Evolutionary conservation across 2,888 invertebrate genomes (phyloP), one percentile per base, ranked within the genome.

Genomic region (Euphydryas editha): DNA sequence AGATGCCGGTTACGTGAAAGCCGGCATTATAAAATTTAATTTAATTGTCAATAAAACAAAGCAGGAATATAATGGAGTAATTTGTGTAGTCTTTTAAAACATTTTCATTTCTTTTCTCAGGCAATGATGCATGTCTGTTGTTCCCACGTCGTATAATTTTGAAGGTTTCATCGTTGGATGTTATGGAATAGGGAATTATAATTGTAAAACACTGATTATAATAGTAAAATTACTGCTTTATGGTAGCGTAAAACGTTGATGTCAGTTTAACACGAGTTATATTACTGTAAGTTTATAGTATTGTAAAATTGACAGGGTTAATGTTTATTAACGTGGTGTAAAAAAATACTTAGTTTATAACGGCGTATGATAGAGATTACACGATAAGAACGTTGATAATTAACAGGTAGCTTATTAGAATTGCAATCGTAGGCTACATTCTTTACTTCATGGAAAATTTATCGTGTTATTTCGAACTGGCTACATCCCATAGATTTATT

Each of bases 71-170:
- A 71, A 75, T 72, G 69, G 54, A 42, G 68, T 69, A 56, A 66
- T 71, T 62, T 61, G 65, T 64, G 51, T 47, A 58, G 61, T 57
- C 24, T 59, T 30, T 68, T 60, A 60, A 60, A 46, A 64, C 39
- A 58, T 57, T 55, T 62, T 46, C 55, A 68, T 69, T 67, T 59
- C 46, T 64, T 71, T 78, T 82, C 81, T 72, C 78, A 82, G 58
- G 82, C 81, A 81, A 82, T 85, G 81, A 80, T 75, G 76, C 81
- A 69, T 74, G 68, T 69, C 73, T 37, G 65, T 70, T 68, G 51
- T 81, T 82, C 82, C 78, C 82, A 83, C 81, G 78, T 66, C 10
- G 11, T 17, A 54, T 47, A 62, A 61, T 62, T 67, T 66, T 18
- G 61, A 36, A 54, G 11, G 49, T 67, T 61, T 59, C 58, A 62